Evolutionary conservation across 2,797 vertebrate genomes (phyloP).

Genomic region (Tauraco hartlaubi): DNA sequence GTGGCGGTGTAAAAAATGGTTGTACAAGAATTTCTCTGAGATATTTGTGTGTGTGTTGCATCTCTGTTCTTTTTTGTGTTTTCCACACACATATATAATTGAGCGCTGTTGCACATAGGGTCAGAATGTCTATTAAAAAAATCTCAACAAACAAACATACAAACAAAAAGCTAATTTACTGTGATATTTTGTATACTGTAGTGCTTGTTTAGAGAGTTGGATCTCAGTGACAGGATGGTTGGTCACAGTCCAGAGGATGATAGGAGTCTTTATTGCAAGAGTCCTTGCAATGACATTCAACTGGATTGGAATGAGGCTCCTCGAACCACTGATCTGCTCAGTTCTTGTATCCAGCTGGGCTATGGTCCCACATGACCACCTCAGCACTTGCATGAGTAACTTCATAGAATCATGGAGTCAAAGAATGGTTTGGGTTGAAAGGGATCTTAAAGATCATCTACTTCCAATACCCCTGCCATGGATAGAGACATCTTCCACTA

Average conservation of each 20-base stretch:
- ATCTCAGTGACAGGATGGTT: not conserved
- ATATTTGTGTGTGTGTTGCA: not conserved
- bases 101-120: accelerated
- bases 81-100: not conserved
- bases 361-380: accelerated
- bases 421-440: too few species aligned
- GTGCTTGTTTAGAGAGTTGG: not conserved
- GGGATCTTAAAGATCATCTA: too few species aligned
- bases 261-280: not conserved
- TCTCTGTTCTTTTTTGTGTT: not conserved
- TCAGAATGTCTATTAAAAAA: not conserved
- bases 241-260: not conserved
- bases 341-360: not conserved
- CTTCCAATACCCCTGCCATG: too few species aligned
- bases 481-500: too few species aligned
- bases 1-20: not conserved
- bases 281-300: not conserved
- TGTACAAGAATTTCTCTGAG: not conserved
- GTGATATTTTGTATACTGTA: not conserved
- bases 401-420: not conserved
- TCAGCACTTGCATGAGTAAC: not conserved
- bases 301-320: not conserved
- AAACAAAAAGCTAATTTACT: not conserved
- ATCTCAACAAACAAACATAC: not conserved
- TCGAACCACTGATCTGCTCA: accelerated